Evolutionary conservation across 2,113 vertebrate genomes (phyloP).

Genomic region (Dissostichus mawsoni): DNA sequence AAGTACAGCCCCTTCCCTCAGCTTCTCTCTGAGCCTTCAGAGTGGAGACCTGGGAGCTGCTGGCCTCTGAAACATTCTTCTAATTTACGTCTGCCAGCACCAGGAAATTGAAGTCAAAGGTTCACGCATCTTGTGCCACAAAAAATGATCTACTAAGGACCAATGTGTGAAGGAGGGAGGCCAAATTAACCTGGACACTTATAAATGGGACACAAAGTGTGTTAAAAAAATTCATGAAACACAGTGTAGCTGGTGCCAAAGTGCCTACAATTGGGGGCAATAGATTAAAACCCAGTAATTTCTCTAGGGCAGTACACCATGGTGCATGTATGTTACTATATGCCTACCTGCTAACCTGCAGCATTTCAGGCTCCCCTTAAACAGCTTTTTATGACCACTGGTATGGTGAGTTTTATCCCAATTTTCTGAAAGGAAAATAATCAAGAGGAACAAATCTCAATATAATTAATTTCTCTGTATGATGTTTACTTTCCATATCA

Average conservation of each 20-base stretch:
- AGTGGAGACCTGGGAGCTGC: conserved; percentile 55
- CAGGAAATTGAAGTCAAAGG: conserved; percentile 84
- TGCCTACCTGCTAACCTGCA: not conserved
- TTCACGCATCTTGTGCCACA: conserved; percentile 74
- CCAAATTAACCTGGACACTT: conserved; percentile 74
- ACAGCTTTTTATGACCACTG: not conserved
- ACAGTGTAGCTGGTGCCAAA: conserved; percentile 31
- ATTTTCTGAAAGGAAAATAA: not conserved
- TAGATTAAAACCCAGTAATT: conserved; percentile 36
- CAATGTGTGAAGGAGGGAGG: conserved; percentile 63
- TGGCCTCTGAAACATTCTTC: conserved; percentile 73
- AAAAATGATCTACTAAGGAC: conserved; percentile 69
- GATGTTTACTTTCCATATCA: no score
- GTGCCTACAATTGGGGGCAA: conserved; percentile 20
- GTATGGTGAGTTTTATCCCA: not conserved
- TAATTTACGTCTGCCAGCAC: conserved; percentile 75
- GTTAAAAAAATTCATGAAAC: conserved; percentile 68
- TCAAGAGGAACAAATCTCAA: no score
- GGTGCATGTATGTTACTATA: conserved; percentile 14
- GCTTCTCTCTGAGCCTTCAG: conserved; percentile 54
- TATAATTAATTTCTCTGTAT: no score
- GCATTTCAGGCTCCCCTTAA: not conserved
- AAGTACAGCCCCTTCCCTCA: conserved; percentile 39
- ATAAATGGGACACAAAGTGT: conserved; percentile 59
- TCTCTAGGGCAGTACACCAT: conserved; percentile 28